Base-by-base conservation (phyloP, 2,888 invertebrate genomes). In the Maniola hyperantus region DNA sequence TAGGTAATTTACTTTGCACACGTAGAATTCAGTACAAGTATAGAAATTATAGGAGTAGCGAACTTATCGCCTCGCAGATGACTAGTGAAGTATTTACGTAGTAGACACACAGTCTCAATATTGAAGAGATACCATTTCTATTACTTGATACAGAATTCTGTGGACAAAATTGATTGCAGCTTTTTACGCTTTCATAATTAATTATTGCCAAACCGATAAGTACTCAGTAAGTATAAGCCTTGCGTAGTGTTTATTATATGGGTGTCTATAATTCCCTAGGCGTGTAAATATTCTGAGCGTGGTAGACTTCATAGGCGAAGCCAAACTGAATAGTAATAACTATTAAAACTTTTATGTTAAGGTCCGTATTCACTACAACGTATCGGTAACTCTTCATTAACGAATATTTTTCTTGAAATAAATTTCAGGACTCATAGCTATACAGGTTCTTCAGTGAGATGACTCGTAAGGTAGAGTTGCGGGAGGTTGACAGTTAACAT, bases 261-360 rank as follows among this genome's bases (percentile, higher is more conserved):
- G 50, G 11, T 61, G 50, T 61, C 61, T 39, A 61, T 51, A 61
- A 50, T 60, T 48, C 50, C 61, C 36, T 51, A 51, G 50, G 50
- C 48, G 61, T 61, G 77, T 79, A 79, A 61, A 72, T 78, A 72
- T 68, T 69, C 65, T 64, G 66, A 72, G 68, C 53, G 65, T 75
- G 72, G 75, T 76, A 71, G 76, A 73, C 67, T 73, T 67, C 73
- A 77, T 83, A 84, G 87, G 85, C 83, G 73, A 85, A 82, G 85
- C 84, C 84, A 85, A 85, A 83, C 78, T 82, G 55, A 63, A 65
- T 60, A 58, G 50, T 64, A 65, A 39, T 68, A 20, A 42, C 46
- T 66, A 63, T 60, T 66, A 63, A 54, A 57, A 61, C 54, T 66
- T 58, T 60, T 48, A 59, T 36, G 58, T 63, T 33, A 57, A 34